Percentiles rank a stretch among this genome's conserved stretches.
Evolutionary conservation across 92 coral and sea anemone species (phyloP).

Genomic region (Phenganax stokvisi): DNA sequence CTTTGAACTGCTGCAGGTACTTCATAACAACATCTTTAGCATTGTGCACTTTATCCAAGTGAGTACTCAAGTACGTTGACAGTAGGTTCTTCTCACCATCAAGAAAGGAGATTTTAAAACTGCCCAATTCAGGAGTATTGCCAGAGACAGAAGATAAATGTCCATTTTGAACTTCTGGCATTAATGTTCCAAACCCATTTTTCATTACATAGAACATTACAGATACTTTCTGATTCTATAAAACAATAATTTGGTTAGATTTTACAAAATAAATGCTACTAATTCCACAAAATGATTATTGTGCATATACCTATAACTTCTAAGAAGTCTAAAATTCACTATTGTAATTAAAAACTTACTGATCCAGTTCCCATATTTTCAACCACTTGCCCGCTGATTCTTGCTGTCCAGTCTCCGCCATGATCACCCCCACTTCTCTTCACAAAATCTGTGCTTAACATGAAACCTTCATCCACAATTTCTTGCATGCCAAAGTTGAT

Average conservation of each 20-base stretch:
- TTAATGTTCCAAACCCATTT: constrained; percentile 58
- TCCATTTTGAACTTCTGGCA: constrained; percentile 55
- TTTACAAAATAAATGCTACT: neutral
- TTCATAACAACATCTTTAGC: constrained; percentile 76
- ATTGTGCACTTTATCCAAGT: constrained; percentile 80
- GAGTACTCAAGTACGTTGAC: constrained; percentile 67
- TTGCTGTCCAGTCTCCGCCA: constrained; percentile 97
- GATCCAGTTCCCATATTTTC: constrained; percentile 41
- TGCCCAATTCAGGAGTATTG: constrained; percentile 77
- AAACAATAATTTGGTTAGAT: neutral
- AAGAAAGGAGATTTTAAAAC: constrained; percentile 62
- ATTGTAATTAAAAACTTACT: neutral
- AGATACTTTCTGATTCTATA: constrained; percentile 63
- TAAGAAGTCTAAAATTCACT: no score
- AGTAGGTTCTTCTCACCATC: constrained; percentile 46
- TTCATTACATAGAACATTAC: constrained; percentile 83
- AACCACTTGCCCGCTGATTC: constrained; percentile 73
- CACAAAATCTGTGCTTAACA: constrained; percentile 76
- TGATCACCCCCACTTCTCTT: constrained; percentile 76
- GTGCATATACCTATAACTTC: no score
- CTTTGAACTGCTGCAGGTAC: constrained; percentile 62
- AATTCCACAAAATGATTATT: no score
- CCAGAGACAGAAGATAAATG: constrained; percentile 64
- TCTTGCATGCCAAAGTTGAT: constrained; percentile 84
- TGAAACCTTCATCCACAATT: constrained; percentile 73